These are phyloP conservation scores for Anas capensis DNA, from an alignment of 2,797 vertebrate species.

Conservation along the genomic window DNA sequence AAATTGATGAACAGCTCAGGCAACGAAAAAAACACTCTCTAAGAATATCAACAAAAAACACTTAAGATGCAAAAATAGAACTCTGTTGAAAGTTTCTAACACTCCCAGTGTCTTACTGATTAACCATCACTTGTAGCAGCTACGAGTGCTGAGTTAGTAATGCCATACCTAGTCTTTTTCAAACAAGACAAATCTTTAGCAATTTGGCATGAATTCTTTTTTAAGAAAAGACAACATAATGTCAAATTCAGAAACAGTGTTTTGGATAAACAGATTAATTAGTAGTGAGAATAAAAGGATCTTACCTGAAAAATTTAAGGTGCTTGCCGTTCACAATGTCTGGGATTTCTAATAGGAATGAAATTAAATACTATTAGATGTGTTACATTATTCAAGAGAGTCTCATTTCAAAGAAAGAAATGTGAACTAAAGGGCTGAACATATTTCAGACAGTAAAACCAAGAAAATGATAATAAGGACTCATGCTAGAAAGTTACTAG, in stretches of 20 bases:
- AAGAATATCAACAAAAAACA: neutral
- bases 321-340: constrained; percentile 91
- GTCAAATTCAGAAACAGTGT: neutral
- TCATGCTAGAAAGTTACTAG: neutral
- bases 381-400: neutral
- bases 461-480: neutral
- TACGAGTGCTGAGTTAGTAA: neutral
- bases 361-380: constrained; percentile 38
- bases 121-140: neutral
- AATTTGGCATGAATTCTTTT: neutral
- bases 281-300: constrained; percentile 11
- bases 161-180: neutral
- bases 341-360: constrained; percentile 88
- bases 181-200: neutral
- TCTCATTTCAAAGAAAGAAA: neutral
- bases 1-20: neutral
- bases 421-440: neutral
- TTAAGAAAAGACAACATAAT: neutral
- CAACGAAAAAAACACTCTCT: neutral
- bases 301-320: constrained; percentile 92
- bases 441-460: neutral
- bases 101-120: neutral
- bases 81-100: neutral
- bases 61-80: neutral
- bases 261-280: neutral